Evolutionary conservation across 2,797 vertebrate genomes (phyloP).

Genomic region (Xenopus petersii): DNA sequence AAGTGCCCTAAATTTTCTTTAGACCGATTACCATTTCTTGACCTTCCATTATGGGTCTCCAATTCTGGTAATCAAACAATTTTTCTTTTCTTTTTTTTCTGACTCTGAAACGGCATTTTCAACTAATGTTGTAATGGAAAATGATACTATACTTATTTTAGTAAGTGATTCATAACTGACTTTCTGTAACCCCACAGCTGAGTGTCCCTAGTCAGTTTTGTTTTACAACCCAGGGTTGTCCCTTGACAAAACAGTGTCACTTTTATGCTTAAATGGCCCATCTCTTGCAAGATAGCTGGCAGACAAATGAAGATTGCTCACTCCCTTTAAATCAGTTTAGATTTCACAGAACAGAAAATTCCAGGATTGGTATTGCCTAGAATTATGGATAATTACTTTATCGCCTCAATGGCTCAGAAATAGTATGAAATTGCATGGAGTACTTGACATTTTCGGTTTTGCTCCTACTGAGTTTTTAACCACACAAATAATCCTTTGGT

Average conservation of each 20-base stretch:
- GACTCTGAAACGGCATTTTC: background rate
- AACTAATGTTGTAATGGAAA: constrained; percentile 2
- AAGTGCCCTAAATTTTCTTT: background rate
- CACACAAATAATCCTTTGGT: constrained; percentile 37
- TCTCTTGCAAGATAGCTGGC: constrained; percentile 38
- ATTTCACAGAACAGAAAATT: constrained; percentile 36
- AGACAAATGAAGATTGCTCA: constrained; percentile 33
- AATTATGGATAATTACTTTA: constrained; percentile 48
- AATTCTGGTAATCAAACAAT: constrained; percentile 16
- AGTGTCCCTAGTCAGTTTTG: background rate
- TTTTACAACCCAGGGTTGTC: too few relatives aligned
- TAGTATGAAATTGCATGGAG: constrained; percentile 43
- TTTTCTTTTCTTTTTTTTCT: constrained; percentile 4
- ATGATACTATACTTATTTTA: constrained; percentile 3
- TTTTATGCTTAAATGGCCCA: constrained; percentile 14
- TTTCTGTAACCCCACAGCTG: constrained; percentile 14
- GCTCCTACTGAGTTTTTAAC: constrained; percentile 40
- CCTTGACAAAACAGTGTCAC: too few relatives aligned
- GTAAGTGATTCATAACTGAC: constrained; percentile 16
- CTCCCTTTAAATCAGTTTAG: constrained; percentile 42
- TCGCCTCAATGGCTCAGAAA: constrained; percentile 44
- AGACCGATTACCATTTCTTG: constrained; percentile 1
- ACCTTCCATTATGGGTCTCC: constrained; percentile 7
- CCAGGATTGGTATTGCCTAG: constrained; percentile 36
- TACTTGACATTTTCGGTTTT: constrained; percentile 43